Evolutionary conservation across 2,797 vertebrate species (phyloP).

Genomic region (Apogon hyalosoma): DNA sequence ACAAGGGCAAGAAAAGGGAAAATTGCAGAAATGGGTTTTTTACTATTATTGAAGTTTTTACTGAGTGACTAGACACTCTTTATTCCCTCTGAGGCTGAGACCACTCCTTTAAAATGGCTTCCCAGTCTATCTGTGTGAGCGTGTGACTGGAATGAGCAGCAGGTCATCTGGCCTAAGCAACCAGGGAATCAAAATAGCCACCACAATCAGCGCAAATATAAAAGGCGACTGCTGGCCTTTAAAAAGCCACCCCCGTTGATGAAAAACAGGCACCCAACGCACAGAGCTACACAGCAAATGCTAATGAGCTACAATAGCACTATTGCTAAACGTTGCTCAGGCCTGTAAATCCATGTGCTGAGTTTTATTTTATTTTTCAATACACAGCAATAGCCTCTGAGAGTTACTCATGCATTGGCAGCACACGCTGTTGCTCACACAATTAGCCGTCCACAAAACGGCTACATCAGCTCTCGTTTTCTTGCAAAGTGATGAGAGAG

Average conservation of each 20-base stretch:
- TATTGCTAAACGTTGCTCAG: slow-evolving; percentile 55
- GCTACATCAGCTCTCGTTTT: slow-evolving; percentile 81
- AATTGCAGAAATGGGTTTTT: slow-evolving; percentile 54
- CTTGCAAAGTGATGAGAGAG: slow-evolving; percentile 78
- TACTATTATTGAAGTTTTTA: slow-evolving; percentile 55
- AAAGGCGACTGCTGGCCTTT: slow-evolving; percentile 77
- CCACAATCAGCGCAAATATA: slow-evolving; percentile 80
- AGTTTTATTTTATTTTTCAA: slow-evolving; percentile 55
- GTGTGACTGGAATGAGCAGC: slow-evolving; percentile 72
- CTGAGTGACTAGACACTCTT: slow-evolving; percentile 55
- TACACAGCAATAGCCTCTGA: slow-evolving; percentile 63
- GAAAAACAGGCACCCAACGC: slow-evolving; percentile 72
- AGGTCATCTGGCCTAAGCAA: slow-evolving; percentile 63
- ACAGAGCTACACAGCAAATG: slow-evolving; percentile 73
- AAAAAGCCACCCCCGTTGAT: slow-evolving; percentile 63
- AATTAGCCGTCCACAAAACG: slow-evolving; percentile 80
- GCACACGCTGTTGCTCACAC: slow-evolving; percentile 70
- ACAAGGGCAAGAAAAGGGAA: slow-evolving; percentile 48
- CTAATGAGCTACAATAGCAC: slow-evolving; percentile 50
- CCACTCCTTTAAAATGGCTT: slow-evolving; percentile 77
- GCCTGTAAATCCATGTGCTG: slow-evolving; percentile 59
- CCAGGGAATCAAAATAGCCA: slow-evolving; percentile 82
- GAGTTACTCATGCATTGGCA: slow-evolving; percentile 74
- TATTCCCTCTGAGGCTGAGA: slow-evolving; percentile 66
- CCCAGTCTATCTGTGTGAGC: slow-evolving; percentile 57